Base-by-base conservation (phyloP, 2,888 invertebrate species). In the Gnatocerus cornutus region DNA sequence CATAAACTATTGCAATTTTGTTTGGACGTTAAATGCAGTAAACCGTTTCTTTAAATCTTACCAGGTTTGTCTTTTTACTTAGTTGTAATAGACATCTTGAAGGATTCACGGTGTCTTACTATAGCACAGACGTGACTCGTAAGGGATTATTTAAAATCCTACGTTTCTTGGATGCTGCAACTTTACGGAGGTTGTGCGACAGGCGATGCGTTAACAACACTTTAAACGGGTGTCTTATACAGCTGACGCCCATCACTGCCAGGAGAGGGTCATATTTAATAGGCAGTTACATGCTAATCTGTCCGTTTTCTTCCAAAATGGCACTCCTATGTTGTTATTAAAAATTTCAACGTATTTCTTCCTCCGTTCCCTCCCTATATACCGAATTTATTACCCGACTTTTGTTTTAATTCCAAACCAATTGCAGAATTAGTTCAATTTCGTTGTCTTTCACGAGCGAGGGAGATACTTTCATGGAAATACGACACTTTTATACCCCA, bases 181-280 rank as follows among this genome's bases (percentile, higher is more conserved):
- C 62, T 63, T 52, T 16, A 29, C 14, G 50, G 10, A 14, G 43
- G 21, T 39, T 37, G 33, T 62, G 58, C 41, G 58, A 13, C 5
- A 67, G 41, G 43, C 53, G 45, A 53, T 46, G 53, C 41, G 65
- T 65, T 56, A 65, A 64, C 55, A 53, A 21, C 27, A 46, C 33
- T 55, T 45, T 30, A 56, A 67, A 66, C 43, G 58, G 39, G 27
- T 46, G 68, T 55, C 68, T 46, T 48, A 12, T 29, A 62, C 68
- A 68, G 55, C 56, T 50, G 62, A 45, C 56, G 50, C 46, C 68
- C 14, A 68, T 68, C 68, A 63, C 39, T 14, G 46, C 41, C 61
- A 61, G 21, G 21, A 21, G 41, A 12, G 45, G 58, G 45, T 59
- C 43, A 67, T 53, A 67, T 67, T 61, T 61, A 68, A 68, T 50